Evolutionary conservation across 2,797 vertebrate species (phyloP), one percentile per base, ranked within the genome.

Genomic region (Crenuchus spilurus): DNA sequence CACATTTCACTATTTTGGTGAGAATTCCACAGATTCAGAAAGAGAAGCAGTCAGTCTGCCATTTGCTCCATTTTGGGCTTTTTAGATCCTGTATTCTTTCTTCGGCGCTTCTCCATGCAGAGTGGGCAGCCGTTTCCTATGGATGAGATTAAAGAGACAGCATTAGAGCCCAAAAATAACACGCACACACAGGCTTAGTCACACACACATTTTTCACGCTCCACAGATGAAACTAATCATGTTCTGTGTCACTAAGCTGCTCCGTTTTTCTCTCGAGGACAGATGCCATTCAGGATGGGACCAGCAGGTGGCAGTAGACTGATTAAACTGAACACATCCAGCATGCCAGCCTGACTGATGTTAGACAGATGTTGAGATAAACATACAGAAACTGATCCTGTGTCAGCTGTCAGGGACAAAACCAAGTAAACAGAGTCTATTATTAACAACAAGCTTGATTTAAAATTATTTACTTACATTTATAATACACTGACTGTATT

Each of bases 231-330:
- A 65, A 65, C 39, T 65, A 65, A 66, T 74, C 71, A 37, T 46
- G 31, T 57, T 65, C 20, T 14, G 28, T 13, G 28, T 7, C 5
- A 8, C 49, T 74, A 65, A 74, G 39, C 39, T 44, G 39, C 39
- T 42, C 39, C 7, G 39, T 51, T 35, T 37, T 28, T 33, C 41
- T 8, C 49, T 44, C 2, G 30, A 44, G 28, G n/a, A 65, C 18
- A 37, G 14, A 0, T 11, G 44, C 31, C 35, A 35, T 57, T 5
- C 10, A 74, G 1, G 1, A 18, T 26, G 14, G 18, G 14, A 71
- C 76, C 90, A 85, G 73, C 70, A 81, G 87, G 82, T 70, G 88
- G 85, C 82, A 85, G 69, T 77, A 51, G 76, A 10, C 9, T 1
- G 28, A 14, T 31, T 8, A 31, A 31, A 16, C 24, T 14, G 28